Conservation (phyloP, 2,888 invertebrate species). For the Pollenia amentaria region DNA sequence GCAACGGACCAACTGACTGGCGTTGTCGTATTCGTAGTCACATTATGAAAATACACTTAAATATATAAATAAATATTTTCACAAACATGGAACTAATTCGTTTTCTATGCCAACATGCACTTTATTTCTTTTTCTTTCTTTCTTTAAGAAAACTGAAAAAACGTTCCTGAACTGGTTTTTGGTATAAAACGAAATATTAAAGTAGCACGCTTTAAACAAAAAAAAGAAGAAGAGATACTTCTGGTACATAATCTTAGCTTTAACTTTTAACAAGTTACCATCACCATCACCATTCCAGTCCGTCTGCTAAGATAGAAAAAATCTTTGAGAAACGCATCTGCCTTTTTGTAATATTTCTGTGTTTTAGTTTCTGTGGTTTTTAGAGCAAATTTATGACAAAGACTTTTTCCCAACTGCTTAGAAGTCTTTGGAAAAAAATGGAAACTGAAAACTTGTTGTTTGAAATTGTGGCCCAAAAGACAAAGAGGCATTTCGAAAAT, state of each 20-base stretch:
- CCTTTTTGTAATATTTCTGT: slow-evolving; percentile 33
- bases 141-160: not conserved
- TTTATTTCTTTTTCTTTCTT: slow-evolving; percentile 32
- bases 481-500: not conserved
- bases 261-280: not conserved
- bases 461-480: slow-evolving; percentile 23
- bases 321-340: slow-evolving; percentile 54
- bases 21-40: not conserved
- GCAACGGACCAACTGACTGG: not conserved
- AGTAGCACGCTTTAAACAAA: slow-evolving; percentile 53
- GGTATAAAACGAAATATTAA: slow-evolving; percentile 48
- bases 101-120: slow-evolving; percentile 71
- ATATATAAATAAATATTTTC: slow-evolving; percentile 34
- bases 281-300: slow-evolving; percentile 1
- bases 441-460: slow-evolving; percentile 55
- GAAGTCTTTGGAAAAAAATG: not conserved
- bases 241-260: not conserved
- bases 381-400: slow-evolving; percentile 49
- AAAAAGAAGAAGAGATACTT: slow-evolving; percentile 2
- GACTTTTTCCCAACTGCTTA: not conserved
- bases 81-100: slow-evolving; percentile 66
- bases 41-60: slow-evolving; percentile 28
- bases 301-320: not conserved
- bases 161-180: slow-evolving; percentile 63
- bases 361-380: slow-evolving; percentile 39